Evolutionary conservation across 2,113 vertebrate species (phyloP).

Genomic region (Zapus hudsonius): DNA sequence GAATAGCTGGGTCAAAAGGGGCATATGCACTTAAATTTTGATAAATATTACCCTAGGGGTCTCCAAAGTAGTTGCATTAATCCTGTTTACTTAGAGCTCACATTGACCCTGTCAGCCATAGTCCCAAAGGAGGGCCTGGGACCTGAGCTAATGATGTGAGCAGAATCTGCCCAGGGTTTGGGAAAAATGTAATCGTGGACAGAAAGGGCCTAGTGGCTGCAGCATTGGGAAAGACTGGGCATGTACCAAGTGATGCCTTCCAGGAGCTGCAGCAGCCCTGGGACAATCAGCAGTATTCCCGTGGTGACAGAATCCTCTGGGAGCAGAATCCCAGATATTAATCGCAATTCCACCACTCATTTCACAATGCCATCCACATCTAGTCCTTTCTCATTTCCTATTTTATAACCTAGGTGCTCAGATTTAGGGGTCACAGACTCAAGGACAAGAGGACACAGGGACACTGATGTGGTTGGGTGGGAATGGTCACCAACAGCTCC

Average conservation of each 20-base stretch:
- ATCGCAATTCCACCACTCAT: neutral
- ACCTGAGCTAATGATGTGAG: neutral
- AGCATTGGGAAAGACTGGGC: neutral
- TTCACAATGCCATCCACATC: neutral
- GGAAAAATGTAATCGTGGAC: neutral
- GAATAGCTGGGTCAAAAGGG: constrained; percentile 13
- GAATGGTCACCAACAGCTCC: rapidly evolving
- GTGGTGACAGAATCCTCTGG: neutral
- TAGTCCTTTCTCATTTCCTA: neutral
- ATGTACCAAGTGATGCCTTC: neutral
- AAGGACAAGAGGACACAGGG: neutral
- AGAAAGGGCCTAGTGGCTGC: neutral
- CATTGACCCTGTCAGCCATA: neutral
- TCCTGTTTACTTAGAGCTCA: constrained; percentile 42
- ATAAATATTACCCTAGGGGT: constrained; percentile 34
- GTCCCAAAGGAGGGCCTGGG: neutral
- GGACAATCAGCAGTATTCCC: neutral
- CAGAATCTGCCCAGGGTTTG: neutral
- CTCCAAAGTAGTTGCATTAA: constrained; percentile 30
- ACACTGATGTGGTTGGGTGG: neutral
- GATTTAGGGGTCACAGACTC: neutral
- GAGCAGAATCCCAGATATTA: neutral
- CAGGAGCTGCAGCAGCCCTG: rapidly evolving
- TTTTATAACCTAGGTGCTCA: neutral
- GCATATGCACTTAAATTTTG: constrained; percentile 21